Conservation (phyloP, 2,113 vertebrate genomes). For the Rattus rattus region DNA sequence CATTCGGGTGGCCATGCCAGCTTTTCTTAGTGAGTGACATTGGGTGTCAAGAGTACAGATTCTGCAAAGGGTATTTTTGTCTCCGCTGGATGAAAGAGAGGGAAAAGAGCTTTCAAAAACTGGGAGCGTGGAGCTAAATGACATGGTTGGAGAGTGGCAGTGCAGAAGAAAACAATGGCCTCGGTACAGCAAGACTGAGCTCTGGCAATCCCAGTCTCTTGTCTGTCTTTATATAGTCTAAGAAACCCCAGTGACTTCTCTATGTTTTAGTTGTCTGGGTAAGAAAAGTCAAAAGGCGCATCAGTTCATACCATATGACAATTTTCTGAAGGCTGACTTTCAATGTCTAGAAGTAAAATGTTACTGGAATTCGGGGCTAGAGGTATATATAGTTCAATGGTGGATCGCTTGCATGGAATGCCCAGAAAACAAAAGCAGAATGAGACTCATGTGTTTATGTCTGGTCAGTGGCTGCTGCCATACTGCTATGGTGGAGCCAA, state of each 20-base stretch:
- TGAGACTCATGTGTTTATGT: neutral
- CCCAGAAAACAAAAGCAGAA: neutral
- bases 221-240: neutral
- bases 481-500: fast-evolving
- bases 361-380: neutral
- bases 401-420: too few species aligned
- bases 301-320: neutral
- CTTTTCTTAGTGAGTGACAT: neutral
- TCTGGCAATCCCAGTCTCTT: neutral
- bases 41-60: neutral
- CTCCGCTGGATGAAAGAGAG: neutral
- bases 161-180: neutral
- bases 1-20: neutral
- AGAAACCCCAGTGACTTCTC: neutral
- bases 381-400: fast-evolving
- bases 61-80: neutral
- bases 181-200: neutral
- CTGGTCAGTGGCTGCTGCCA: neutral
- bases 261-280: neutral
- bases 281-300: neutral
- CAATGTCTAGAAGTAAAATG: neutral
- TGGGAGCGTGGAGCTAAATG: neutral
- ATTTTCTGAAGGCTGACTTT: neutral
- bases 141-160: neutral
- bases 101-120: constrained; percentile 38